Evolutionary conservation across 2,113 vertebrate genomes (phyloP).

Genomic region (Vulpes lagopus): DNA sequence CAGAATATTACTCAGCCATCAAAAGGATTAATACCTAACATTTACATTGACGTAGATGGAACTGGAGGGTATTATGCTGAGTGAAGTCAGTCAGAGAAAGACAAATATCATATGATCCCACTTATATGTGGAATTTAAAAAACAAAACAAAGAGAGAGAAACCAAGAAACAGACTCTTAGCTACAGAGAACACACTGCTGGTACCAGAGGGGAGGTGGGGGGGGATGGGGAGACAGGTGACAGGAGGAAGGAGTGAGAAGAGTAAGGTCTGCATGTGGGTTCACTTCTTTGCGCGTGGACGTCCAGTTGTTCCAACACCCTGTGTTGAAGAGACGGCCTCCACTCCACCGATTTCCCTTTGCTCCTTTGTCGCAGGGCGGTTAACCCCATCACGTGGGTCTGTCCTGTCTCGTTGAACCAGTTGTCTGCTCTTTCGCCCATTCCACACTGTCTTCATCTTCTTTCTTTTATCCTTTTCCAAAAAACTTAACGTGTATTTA

Average conservation of each 20-base stretch:
- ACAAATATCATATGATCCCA: not conserved
- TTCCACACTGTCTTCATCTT: not conserved
- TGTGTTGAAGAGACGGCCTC: not conserved
- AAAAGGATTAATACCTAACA: not conserved
- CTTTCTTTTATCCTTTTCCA: not conserved
- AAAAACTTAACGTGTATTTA: not conserved
- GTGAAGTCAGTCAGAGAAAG: not conserved
- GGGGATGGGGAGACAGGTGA: not conserved
- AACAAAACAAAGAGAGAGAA: not conserved
- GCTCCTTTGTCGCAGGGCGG: not conserved
- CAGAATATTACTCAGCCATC: not conserved
- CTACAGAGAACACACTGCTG: not conserved
- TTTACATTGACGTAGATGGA: not conserved
- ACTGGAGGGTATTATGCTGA: not conserved
- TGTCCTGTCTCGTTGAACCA: not conserved
- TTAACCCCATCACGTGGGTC: not conserved
- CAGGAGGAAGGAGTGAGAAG: not conserved
- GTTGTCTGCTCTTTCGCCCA: not conserved
- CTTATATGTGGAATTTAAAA: not conserved
- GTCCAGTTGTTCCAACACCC: not conserved
- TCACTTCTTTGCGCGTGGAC: not conserved
- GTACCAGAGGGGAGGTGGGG: accelerated
- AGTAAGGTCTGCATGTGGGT: not conserved
- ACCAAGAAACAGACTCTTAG: not conserved
- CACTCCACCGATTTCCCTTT: not conserved